phyloP scores from a whole-genome alignment of 2,797 vertebrate genomes.

The Vultur gryphus region DNA sequence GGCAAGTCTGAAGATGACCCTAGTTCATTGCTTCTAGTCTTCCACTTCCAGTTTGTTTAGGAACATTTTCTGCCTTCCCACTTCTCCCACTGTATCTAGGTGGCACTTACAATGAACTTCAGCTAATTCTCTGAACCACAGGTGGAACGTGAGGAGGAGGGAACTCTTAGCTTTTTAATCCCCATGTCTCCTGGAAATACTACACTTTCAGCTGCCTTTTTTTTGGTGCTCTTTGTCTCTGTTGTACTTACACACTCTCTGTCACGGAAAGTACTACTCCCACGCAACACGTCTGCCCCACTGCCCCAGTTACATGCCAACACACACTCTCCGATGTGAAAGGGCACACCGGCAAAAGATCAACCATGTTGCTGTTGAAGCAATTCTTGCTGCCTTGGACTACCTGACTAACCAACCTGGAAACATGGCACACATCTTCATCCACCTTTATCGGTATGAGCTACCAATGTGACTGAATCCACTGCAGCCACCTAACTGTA shows the following conservation, averaged over 20 bases:
- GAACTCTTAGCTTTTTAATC: not conserved
- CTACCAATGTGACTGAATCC: not conserved
- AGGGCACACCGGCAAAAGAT: not conserved
- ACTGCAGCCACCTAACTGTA: not conserved
- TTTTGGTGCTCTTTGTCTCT: too few species aligned
- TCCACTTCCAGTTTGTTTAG: not conserved
- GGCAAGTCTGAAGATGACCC: not conserved
- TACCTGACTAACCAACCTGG: not conserved
- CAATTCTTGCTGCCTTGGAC: not conserved
- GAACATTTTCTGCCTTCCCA: not conserved
- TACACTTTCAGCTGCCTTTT: not conserved
- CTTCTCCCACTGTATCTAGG: not conserved
- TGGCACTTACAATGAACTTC: not conserved
- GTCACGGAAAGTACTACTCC: not conserved
- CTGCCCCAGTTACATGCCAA: not conserved
- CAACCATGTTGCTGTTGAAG: not conserved
- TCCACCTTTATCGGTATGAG: not conserved
- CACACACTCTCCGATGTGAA: not conserved
- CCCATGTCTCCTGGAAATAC: not conserved
- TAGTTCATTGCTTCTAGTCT: not conserved
- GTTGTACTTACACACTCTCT: not conserved
- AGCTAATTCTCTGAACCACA: not conserved
- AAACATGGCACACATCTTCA: not conserved
- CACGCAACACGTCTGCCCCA: not conserved
- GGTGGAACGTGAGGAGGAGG: not conserved